A percentile compares a stretch with the other conserved stretches of the same genome.
Conservation (phyloP, 2,113 vertebrate species). For the Amphiprion ocellaris region DNA sequence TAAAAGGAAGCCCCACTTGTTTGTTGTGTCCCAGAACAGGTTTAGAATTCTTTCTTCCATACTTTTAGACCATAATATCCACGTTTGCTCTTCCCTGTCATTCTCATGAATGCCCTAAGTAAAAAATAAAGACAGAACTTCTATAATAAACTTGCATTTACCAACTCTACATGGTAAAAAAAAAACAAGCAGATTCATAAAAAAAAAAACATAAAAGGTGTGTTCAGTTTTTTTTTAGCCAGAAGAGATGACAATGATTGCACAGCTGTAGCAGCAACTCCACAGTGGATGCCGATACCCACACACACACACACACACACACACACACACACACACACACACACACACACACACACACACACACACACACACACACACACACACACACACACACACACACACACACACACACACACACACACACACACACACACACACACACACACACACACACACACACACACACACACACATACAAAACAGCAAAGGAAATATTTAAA, state of each 20-base stretch:
- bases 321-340: background rate
- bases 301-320: conserved; percentile 10
- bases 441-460: background rate
- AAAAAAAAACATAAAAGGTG: background rate
- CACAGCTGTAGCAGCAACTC: conserved; percentile 13
- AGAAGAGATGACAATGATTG: conserved; percentile 20
- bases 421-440: too few relatives aligned
- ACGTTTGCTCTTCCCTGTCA: too few relatives aligned
- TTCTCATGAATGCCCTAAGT: background rate
- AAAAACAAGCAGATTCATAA: background rate
- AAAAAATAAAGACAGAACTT: background rate
- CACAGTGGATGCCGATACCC: conserved; percentile 9
- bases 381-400: background rate
- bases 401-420: background rate
- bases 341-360: too few relatives aligned
- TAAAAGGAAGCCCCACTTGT: too few relatives aligned
- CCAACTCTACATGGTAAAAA: background rate
- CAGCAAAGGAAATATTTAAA: conserved; percentile 42
- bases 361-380: background rate
- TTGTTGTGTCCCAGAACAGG: too few relatives aligned
- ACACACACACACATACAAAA: conserved; percentile 2
- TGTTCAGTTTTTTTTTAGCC: conserved; percentile 1
- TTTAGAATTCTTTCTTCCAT: too few relatives aligned
- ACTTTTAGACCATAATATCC: too few relatives aligned
- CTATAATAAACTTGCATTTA: background rate